Percentiles rank a stretch among this genome's conserved stretches.
These are phyloP conservation scores for Patella vulgata DNA, from an alignment of 1,140 invertebrate species.

Conservation along the genomic window DNA sequence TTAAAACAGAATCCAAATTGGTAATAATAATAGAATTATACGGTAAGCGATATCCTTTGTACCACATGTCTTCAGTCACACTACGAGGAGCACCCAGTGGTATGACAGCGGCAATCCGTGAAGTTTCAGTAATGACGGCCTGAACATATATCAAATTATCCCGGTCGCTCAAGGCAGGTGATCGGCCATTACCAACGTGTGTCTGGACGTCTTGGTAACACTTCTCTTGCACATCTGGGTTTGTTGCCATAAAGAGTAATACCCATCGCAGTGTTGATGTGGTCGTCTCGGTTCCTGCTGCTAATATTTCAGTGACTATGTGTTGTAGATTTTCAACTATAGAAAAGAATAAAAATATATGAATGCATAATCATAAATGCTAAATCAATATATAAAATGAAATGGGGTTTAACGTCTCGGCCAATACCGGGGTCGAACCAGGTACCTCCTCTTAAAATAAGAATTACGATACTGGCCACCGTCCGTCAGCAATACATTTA, in stretches of 20 bases:
- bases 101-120: constrained; percentile 30
- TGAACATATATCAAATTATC: constrained; percentile 22
- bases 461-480: no score
- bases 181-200: constrained; percentile 9
- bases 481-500: no score
- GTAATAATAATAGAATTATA: constrained; percentile 49
- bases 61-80: constrained; percentile 34
- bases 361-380: no score
- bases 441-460: no score
- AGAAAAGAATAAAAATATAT: constrained; percentile 4
- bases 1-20: constrained; percentile 48
- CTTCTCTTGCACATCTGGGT: constrained; percentile 77
- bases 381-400: no score
- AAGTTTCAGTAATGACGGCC: constrained; percentile 29
- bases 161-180: constrained; percentile 13
- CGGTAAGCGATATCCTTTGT: constrained; percentile 54
- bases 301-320: constrained; percentile 77
- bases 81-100: constrained; percentile 58
- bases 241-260: constrained; percentile 80
- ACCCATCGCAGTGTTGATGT: constrained; percentile 87
- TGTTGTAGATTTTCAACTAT: constrained; percentile 36
- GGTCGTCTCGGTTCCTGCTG: constrained; percentile 89
- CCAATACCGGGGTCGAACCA: no score
- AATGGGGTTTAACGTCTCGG: no score
- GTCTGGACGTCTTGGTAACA: constrained; percentile 87